Evolutionary conservation across 2,888 invertebrate species (phyloP).

Genomic region (Lampropteryx suffumata): DNA sequence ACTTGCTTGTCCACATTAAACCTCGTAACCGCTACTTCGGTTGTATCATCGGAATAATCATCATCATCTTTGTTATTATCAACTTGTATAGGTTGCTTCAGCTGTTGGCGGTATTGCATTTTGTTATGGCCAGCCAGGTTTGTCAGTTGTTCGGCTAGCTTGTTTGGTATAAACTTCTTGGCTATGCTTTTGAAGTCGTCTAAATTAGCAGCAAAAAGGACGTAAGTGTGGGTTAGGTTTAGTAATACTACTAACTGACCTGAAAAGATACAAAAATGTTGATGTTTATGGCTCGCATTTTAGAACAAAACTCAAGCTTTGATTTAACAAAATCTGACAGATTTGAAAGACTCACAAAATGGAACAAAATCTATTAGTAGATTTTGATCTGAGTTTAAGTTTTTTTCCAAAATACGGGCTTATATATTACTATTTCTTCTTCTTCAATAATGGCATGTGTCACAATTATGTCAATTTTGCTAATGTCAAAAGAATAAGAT

Average conservation of each 20-base stretch:
- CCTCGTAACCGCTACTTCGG: background rate
- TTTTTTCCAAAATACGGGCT: no score
- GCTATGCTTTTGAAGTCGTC: constrained; percentile 52
- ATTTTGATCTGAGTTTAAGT: no score
- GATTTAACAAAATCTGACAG: no score
- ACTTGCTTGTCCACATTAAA: background rate
- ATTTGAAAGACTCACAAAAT: no score
- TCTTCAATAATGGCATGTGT: no score
- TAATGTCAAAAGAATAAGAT: no score
- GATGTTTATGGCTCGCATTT: no score
- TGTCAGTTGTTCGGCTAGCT: constrained; percentile 43
- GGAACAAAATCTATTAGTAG: no score
- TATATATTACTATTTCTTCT: no score
- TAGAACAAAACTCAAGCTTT: no score
- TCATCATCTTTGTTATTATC: background rate
- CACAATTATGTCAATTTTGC: no score
- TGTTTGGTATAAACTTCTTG: constrained; percentile 44
- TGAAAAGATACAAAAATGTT: constrained; percentile 5
- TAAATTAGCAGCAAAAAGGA: constrained; percentile 49
- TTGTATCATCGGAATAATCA: background rate
- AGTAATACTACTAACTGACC: constrained; percentile 18
- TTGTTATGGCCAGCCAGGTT: constrained; percentile 33
- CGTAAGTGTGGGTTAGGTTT: constrained; percentile 22
- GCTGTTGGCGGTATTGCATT: constrained; percentile 13
- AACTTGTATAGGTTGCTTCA: constrained; percentile 6